Evolutionary conservation across 2,888 invertebrate species (phyloP).

Genomic region (Notocelia uddmanniana): DNA sequence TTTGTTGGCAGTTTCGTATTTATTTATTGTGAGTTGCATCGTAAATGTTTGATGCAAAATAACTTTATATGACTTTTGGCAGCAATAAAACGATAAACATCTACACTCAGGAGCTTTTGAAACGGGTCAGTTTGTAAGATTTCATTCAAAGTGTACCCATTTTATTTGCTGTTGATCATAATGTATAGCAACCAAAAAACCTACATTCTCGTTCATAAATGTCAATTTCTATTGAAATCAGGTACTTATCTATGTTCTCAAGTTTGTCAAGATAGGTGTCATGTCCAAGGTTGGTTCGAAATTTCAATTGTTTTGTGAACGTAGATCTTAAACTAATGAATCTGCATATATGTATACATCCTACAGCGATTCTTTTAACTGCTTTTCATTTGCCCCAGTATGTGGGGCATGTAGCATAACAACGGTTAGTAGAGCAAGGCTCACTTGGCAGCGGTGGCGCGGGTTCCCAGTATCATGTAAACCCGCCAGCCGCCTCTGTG

Average conservation of each 20-base stretch:
- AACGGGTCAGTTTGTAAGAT: too few relatives aligned
- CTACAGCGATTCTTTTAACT: constrained; percentile 9
- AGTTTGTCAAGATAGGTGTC: too few relatives aligned
- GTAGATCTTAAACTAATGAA: not conserved
- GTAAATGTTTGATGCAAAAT: not conserved
- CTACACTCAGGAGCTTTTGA: too few relatives aligned
- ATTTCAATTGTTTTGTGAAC: not conserved
- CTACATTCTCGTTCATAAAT: too few relatives aligned
- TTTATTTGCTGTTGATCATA: too few relatives aligned
- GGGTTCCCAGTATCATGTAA: constrained; percentile 50
- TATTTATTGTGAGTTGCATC: not conserved
- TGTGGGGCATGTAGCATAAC: constrained; percentile 29
- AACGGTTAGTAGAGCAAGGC: constrained; percentile 40
- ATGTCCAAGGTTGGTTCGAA: too few relatives aligned
- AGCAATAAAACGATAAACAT: too few relatives aligned
- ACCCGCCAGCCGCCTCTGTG: constrained; percentile 52
- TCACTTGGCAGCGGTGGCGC: constrained; percentile 47
- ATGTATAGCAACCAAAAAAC: too few relatives aligned
- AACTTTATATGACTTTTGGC: too few relatives aligned
- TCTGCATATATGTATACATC: not conserved
- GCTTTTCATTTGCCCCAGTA: constrained; percentile 19
- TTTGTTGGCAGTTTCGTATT: not conserved
- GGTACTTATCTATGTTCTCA: too few relatives aligned
- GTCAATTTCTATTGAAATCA: too few relatives aligned
- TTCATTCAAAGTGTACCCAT: too few relatives aligned